phyloP scores from a whole-genome alignment of 2,113 vertebrate species.

The Poeciliopsis occidentalis region DNA sequence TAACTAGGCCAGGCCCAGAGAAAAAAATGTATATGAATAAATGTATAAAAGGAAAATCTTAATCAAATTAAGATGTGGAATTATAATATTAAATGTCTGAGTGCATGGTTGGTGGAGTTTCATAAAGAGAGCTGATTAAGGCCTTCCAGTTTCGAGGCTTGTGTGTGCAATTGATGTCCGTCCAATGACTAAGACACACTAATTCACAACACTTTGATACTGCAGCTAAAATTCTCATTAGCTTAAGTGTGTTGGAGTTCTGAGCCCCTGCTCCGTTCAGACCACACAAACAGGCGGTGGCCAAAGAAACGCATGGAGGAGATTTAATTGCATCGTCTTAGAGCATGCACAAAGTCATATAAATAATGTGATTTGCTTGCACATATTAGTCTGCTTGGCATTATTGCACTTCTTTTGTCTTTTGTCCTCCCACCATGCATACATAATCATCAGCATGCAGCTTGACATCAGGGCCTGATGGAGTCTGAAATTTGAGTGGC shows the following conservation, averaged over 20 bases:
- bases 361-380: constrained; percentile 21
- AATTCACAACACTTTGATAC: constrained; percentile 55
- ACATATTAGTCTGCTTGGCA: constrained; percentile 6
- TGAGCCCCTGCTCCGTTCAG: constrained; percentile 33
- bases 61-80: too few species aligned
- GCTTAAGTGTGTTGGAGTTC: constrained; percentile 64
- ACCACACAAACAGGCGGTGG: constrained; percentile 35
- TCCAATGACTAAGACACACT: constrained; percentile 47
- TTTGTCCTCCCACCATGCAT: constrained; percentile 19
- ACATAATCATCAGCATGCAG: constrained; percentile 37
- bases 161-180: constrained; percentile 54
- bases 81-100: too few species aligned
- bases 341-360: constrained; percentile 17
- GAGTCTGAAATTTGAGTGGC: constrained; percentile 75
- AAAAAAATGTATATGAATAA: too few species aligned
- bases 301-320: constrained; percentile 24
- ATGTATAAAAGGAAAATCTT: too few species aligned
- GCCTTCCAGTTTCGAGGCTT: constrained; percentile 38
- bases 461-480: constrained; percentile 59
- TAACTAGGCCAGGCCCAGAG: too few species aligned
- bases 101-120: too few species aligned
- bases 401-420: constrained; percentile 5
- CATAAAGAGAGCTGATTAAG: constrained; percentile 40
- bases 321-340: constrained; percentile 19
- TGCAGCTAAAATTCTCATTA: constrained; percentile 73